phyloP scores from a whole-genome alignment of 2,113 vertebrate species.

The Brachyistius frenatus region DNA sequence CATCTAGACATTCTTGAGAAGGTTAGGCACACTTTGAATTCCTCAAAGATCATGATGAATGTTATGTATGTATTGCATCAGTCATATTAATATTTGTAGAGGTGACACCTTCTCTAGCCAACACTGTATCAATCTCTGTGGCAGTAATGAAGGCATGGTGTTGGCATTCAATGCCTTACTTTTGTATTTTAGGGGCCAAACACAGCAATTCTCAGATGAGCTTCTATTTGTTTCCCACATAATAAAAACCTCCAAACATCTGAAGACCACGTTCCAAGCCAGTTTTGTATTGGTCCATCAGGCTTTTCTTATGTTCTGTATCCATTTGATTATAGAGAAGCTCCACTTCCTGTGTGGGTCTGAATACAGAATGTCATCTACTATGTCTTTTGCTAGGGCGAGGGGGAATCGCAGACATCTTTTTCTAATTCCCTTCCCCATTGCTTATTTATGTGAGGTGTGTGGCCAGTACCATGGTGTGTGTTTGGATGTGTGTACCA shows the following conservation, averaged over 20 bases:
- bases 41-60: no score
- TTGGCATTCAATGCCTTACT: slow-evolving; percentile 13
- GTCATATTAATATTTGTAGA: not conserved
- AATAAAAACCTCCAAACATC: slow-evolving; percentile 3
- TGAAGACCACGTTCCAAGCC: not conserved
- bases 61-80: not conserved
- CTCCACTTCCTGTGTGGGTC: not conserved
- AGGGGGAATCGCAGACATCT: slow-evolving; percentile 13
- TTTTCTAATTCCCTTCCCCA: slow-evolving; percentile 22
- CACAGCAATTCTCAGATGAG: slow-evolving; percentile 3
- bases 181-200: not conserved
- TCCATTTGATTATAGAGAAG: not conserved
- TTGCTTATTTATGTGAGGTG: slow-evolving; percentile 69
- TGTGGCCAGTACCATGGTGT: slow-evolving; percentile 57
- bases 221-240: slow-evolving; percentile 17
- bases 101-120: not conserved
- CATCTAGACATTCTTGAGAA: no score
- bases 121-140: slow-evolving; percentile 2
- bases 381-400: slow-evolving; percentile 4
- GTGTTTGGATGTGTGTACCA: slow-evolving; percentile 31
- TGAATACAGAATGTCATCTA: slow-evolving; percentile 8
- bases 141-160: slow-evolving; percentile 1
- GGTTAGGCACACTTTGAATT: no score
- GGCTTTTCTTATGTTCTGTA: not conserved
- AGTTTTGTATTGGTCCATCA: not conserved